phyloP scores from a whole-genome alignment of 2,113 vertebrate species.

The Scophthalmus maximus region DNA sequence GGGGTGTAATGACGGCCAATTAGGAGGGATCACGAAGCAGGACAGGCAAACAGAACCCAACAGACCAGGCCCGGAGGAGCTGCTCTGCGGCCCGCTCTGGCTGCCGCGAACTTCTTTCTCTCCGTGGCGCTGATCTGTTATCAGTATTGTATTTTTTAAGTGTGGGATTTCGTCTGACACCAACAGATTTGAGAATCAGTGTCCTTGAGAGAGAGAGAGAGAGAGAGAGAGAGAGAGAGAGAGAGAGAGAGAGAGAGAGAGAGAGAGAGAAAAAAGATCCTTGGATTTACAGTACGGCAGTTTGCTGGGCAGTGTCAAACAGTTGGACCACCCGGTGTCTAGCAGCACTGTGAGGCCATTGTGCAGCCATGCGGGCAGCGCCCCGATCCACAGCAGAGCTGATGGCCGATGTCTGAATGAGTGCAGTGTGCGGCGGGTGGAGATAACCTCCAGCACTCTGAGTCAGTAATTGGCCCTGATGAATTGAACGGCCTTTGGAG shows the following conservation, averaged over 20 bases:
- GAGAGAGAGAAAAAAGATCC: too few relatives aligned
- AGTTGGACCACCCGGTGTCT: constrained; percentile 62
- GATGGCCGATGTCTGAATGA: constrained; percentile 65
- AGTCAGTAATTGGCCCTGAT: constrained; percentile 77
- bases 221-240: too few relatives aligned
- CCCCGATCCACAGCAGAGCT: constrained; percentile 66
- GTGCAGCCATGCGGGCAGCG: constrained; percentile 57
- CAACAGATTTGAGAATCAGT: constrained; percentile 34
- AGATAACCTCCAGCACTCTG: constrained; percentile 74
- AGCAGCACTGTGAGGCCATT: constrained; percentile 55
- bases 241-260: too few relatives aligned
- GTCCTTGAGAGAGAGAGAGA: constrained; percentile 12
- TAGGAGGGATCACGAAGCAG: constrained; percentile 83
- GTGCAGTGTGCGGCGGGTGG: constrained; percentile 62
- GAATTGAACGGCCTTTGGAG: constrained; percentile 72
- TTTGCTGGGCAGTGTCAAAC: constrained; percentile 46
- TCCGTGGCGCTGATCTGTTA: constrained; percentile 52
- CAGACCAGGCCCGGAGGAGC: constrained; percentile 51
- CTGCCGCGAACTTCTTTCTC: constrained; percentile 26
- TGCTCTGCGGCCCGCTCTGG: constrained; percentile 26
- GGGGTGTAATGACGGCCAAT: constrained; percentile 82
- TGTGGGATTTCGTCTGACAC: constrained; percentile 30
- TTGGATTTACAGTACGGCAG: too few relatives aligned
- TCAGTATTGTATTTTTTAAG: not conserved
- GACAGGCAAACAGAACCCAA: constrained; percentile 75